Evolutionary conservation across 2,113 vertebrate species (phyloP).

Genomic region (Ellobius talpinus): DNA sequence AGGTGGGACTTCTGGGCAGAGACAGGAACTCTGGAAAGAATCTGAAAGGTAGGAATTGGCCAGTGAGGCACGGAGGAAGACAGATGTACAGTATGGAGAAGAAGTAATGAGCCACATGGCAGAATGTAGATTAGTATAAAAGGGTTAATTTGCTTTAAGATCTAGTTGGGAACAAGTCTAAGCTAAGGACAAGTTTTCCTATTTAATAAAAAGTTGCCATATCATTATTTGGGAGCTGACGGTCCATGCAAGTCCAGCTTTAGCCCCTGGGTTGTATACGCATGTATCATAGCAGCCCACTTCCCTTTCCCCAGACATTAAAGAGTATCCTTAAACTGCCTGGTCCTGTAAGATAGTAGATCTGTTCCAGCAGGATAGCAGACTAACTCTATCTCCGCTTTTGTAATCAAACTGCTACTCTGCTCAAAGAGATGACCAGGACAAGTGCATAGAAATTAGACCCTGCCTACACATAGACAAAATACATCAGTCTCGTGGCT

Average conservation of each 20-base stretch:
- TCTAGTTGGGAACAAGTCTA: neutral
- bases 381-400: neutral
- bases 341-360: neutral
- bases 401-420: neutral
- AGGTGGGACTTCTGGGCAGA: neutral
- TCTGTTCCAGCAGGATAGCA: neutral
- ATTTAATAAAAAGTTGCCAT: neutral
- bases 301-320: neutral
- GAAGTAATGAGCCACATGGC: neutral
- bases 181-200: neutral
- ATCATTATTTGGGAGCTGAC: no score
- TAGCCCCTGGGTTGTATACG: neutral
- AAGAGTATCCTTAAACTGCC: neutral
- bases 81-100: neutral
- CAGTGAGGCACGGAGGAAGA: neutral
- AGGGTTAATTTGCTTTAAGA: neutral
- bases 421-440: neutral
- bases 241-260: neutral
- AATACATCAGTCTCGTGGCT: neutral
- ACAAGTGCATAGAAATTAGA: neutral
- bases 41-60: neutral
- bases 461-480: neutral
- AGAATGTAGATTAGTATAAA: neutral
- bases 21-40: no score
- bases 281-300: neutral